Evolutionary conservation across 1,140 invertebrate genomes (phyloP).

Genomic region (Eupristina koningsbergeri): DNA sequence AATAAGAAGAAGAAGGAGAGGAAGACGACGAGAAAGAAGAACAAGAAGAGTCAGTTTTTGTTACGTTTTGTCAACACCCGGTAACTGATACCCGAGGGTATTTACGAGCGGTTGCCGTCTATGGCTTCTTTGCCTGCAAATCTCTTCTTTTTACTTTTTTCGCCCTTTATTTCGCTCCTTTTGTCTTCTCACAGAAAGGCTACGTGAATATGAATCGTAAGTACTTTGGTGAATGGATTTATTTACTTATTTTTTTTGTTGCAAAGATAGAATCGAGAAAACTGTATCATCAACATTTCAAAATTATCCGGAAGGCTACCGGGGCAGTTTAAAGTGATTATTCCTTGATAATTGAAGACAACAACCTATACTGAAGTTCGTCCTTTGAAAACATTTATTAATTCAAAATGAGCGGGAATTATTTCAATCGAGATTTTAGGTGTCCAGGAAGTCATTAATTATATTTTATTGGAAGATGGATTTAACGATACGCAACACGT

Average conservation of each 20-base stretch:
- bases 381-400: background rate
- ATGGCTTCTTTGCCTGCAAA: slow-evolving; percentile 17
- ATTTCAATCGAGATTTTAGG: too few species aligned
- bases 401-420: background rate
- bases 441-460: background rate
- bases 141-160: background rate
- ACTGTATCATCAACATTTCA: too few species aligned
- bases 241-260: too few species aligned
- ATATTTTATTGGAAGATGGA: background rate
- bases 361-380: background rate
- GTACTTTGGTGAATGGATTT: too few species aligned
- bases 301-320: background rate
- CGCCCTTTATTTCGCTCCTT: background rate
- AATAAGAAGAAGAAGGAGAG: too few species aligned
- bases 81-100: slow-evolving; percentile 56
- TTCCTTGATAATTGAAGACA: background rate
- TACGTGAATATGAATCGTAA: too few species aligned
- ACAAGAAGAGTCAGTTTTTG: slow-evolving; percentile 51
- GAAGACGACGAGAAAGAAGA: too few species aligned
- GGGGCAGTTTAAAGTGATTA: background rate
- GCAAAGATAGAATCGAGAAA: too few species aligned
- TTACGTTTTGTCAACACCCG: slow-evolving; percentile 46
- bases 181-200: background rate
- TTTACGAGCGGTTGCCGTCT: slow-evolving; percentile 32
- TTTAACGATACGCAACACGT: too few species aligned